phyloP scores from a whole-genome alignment of 2,113 vertebrate genomes.

The Dendrocopos noguchii region DNA sequence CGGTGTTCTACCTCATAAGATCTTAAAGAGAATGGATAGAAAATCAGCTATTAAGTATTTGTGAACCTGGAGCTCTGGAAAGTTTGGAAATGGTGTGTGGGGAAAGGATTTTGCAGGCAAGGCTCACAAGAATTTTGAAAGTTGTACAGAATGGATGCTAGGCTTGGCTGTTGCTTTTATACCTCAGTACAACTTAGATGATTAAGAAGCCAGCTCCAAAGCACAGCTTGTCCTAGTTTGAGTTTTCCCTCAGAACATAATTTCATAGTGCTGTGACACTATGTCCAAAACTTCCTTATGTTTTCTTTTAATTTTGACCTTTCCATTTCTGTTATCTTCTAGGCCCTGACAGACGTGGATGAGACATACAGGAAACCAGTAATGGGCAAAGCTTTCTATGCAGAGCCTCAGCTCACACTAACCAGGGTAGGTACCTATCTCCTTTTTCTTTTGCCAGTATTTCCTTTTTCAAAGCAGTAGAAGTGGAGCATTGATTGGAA shows the following conservation, averaged over 20 bases:
- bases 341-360: constrained; percentile 98
- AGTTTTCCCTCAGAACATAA: background rate
- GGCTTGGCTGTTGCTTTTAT: background rate
- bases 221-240: background rate
- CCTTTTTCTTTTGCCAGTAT: background rate
- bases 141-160: background rate
- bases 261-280: background rate
- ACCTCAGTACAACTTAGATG: background rate
- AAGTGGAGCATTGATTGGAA: background rate
- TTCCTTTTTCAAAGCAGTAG: background rate
- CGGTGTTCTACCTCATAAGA: background rate
- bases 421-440: constrained; percentile 80
- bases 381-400: constrained; percentile 89
- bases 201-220: constrained; percentile 1
- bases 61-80: background rate
- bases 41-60: background rate
- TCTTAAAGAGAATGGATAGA: background rate
- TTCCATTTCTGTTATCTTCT: background rate
- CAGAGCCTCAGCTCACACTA: constrained; percentile 91
- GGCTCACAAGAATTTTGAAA: background rate
- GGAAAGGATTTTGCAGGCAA: background rate
- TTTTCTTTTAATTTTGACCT: background rate
- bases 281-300: background rate
- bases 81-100: background rate
- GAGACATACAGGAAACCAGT: constrained; percentile 96